Percentiles rank a stretch among this genome's conserved stretches.
Conservation (phyloP, 2,888 invertebrate species). For the Dichetophora obliterata region DNA sequence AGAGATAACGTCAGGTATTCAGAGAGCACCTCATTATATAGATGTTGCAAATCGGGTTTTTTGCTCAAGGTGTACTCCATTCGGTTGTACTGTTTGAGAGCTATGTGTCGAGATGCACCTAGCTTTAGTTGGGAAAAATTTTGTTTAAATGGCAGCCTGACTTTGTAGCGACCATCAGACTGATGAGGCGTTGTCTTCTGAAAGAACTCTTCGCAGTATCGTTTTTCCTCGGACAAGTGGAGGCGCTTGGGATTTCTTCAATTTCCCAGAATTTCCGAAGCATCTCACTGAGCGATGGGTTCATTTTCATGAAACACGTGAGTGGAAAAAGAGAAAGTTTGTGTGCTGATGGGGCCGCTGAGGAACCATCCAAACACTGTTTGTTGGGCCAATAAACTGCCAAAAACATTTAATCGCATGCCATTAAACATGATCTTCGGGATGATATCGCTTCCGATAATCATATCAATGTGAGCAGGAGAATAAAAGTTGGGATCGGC, state of each 20-base stretch:
- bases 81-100: not conserved
- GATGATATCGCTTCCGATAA: not conserved
- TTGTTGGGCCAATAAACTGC: too few relatives aligned
- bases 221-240: not conserved
- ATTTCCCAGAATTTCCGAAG: not conserved
- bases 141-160: not conserved
- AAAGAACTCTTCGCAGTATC: not conserved
- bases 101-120: not conserved
- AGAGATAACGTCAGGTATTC: not conserved
- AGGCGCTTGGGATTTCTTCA: not conserved
- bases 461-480: not conserved
- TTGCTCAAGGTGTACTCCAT: not conserved
- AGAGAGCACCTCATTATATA: not conserved
- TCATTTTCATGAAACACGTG: not conserved
- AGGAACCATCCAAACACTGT: not conserved
- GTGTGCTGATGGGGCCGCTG: not conserved
- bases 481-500: slow-evolving; percentile 29
- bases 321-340: not conserved
- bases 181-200: not conserved
- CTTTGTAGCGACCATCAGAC: not conserved
- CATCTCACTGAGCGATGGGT: not conserved
- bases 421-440: not conserved
- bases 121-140: not conserved
- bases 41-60: not conserved
- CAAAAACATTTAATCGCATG: too few relatives aligned